Base-by-base conservation (phyloP, 2,888 invertebrate species). In the Cheilosia vulpina region DNA sequence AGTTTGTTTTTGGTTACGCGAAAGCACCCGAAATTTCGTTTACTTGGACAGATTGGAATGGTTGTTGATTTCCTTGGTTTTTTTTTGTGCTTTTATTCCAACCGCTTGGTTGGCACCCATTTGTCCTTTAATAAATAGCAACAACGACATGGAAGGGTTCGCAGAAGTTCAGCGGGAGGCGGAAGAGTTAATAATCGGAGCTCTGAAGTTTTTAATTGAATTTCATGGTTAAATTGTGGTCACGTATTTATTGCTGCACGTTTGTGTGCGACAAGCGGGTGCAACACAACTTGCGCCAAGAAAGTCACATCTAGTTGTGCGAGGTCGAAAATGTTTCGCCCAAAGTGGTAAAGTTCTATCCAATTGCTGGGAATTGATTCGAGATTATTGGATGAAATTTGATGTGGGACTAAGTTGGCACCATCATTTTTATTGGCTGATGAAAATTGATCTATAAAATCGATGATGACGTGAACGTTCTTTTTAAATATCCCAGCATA, bases 141-240 rank as follows among this genome's bases (percentile, higher is more conserved):
- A 41, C 53, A 60, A 47, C 21, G 41, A 62, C 3, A 21, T 38
- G 52, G 52, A n/a, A 38, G 57, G 34, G 34, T 62, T 41, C n/a
- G 41, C 31, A 9, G 13, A 38, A 41, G 34, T 38, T 24, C 4
- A 11, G 6, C 19, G 38, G 24, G 13, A 41, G 50, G 45, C 41
- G 63, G 69, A 75, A 65, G 52, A 78, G 78, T 79, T 68, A 78
- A 77, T 78, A 83, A 63, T 78, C 78, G 78, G 24, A 65, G 73
- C 73, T 83, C 45, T 52, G 73, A 83, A 83, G 83, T 83, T 83
- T 83, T 83, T 83, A 83, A 83, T 83, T 83, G 83, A 83, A 83
- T 83, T 83, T 79, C 73, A 73, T 83, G 83, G 73, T 75, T 63
- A 73, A 65, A 79, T 78, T 78, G 78, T 58, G 69, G 78, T 78